phyloP scores from a whole-genome alignment of 2,113 vertebrate genomes.

The Melanotaenia duboulayi region DNA sequence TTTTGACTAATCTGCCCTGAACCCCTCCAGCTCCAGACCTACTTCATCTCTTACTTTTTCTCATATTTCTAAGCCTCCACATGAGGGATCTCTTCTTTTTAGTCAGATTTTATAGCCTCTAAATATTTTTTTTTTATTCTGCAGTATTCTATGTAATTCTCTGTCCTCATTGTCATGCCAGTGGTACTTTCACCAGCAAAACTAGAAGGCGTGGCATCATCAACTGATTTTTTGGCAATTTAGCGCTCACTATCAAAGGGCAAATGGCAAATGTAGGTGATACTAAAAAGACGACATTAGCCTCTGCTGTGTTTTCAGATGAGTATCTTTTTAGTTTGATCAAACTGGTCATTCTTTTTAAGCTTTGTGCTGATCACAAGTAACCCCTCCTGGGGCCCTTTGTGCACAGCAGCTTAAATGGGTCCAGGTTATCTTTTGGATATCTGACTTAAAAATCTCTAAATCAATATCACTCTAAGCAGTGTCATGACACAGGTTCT shows the following conservation, averaged over 20 bases:
- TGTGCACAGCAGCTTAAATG: too few species aligned
- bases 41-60: constrained; percentile 7
- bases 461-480: too few species aligned
- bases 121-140: constrained; percentile 1
- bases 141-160: too few species aligned
- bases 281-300: constrained; percentile 19
- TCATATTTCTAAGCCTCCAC: constrained; percentile 22
- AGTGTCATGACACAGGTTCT: too few species aligned
- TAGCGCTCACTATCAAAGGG: too few species aligned
- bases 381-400: background rate
- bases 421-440: too few species aligned
- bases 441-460: too few species aligned
- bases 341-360: background rate
- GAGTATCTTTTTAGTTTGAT: constrained; percentile 3
- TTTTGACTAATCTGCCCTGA: constrained; percentile 21
- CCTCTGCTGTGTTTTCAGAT: constrained; percentile 19
- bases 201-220: too few species aligned
- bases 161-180: background rate
- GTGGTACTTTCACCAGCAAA: too few species aligned
- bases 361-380: constrained; percentile 16
- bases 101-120: constrained; percentile 14
- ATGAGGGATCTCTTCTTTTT: constrained; percentile 5
- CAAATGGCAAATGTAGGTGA: too few species aligned
- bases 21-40: constrained; percentile 22
- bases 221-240: too few species aligned